These are phyloP conservation scores for Dermochelys coriacea DNA, from an alignment of 2,797 vertebrate genomes.

Conservation along the genomic window DNA sequence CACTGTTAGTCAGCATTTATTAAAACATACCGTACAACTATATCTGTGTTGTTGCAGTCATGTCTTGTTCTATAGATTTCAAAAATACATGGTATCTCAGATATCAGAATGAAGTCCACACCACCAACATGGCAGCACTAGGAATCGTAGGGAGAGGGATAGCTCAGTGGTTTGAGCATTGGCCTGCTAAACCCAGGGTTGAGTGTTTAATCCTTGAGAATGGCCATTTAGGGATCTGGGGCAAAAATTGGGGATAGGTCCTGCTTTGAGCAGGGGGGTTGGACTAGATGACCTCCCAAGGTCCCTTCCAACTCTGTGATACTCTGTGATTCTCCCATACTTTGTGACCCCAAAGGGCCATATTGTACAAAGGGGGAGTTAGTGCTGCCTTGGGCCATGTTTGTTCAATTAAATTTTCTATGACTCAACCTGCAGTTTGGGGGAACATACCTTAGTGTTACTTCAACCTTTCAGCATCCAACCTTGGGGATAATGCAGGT, in stretches of 20 bases:
- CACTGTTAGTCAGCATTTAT: not conserved
- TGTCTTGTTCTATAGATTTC: not conserved
- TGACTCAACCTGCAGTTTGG: not conserved
- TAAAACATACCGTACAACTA: not conserved
- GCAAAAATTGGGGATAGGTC: no score
- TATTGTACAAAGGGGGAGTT: not conserved
- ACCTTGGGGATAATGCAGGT: not conserved
- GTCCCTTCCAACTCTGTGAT: no score
- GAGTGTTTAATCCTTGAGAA: no score
- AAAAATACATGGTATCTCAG: not conserved
- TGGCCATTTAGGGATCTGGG: no score
- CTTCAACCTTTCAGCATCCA: not conserved
- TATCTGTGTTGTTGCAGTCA: not conserved
- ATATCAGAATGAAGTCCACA: not conserved
- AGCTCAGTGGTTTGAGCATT: no score
- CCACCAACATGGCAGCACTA: not conserved
- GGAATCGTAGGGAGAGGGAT: not conserved
- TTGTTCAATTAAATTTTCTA: not conserved
- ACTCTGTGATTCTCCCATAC: not conserved
- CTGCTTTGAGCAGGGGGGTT: no score
- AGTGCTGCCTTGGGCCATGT: no score
- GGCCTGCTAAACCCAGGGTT: no score
- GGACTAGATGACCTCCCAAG: no score
- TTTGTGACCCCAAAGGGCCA: not conserved
- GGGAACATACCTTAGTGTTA: not conserved